Evolutionary conservation across 2,888 invertebrate species (phyloP), one percentile per base, ranked within the genome.

Genomic region (Eucera pruinosa): DNA sequence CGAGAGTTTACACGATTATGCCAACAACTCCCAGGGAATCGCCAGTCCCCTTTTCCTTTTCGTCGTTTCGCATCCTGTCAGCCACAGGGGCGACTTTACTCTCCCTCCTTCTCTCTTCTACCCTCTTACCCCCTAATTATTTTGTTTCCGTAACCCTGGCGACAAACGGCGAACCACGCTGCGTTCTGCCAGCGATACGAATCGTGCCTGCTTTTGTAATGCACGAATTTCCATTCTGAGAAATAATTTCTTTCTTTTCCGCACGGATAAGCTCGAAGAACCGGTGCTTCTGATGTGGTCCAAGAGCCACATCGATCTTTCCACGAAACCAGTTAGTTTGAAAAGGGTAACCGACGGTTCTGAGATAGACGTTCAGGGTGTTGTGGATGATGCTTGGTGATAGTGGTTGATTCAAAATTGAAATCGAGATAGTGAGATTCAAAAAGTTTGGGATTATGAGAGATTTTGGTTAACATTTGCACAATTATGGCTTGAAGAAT

Each of bases 141-240:
- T 87, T 86, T 85, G 85, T 87, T 87, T 85, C 85, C 82, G 88
- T 83, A 78, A 73, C 80, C 80, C 77, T 82, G 78, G 74, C 78
- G 85, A 88, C 81, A 83, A 86, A 87, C 77, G 80, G 48, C 70
- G 55, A 36, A 25, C 41, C 45, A 25, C 55, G 36, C 36, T 30
- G 52, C 45, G 54, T 39, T 48, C 30, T 43, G 25, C 39, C 15
- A 15, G 54, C 39, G 54, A 20, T 61, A 9, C 41, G 47, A 47
- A 65, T 65, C 60, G 62, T 70, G 57, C 58, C 47, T 57, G 33
- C 80, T 48, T 36, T 74, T 45, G 72, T 52, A 68, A 84, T 69
- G 48, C 64, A 20, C 65, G 43, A 75, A 76, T 78, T 78, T 75
- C 52, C 60, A 60, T 64, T 36, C 54, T 15, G 3, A 0, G 39